A percentile compares a stretch with the other conserved stretches of the same genome.
phyloP scores from a whole-genome alignment of 2,797 vertebrate species.

The Acropternis orthonyx region DNA sequence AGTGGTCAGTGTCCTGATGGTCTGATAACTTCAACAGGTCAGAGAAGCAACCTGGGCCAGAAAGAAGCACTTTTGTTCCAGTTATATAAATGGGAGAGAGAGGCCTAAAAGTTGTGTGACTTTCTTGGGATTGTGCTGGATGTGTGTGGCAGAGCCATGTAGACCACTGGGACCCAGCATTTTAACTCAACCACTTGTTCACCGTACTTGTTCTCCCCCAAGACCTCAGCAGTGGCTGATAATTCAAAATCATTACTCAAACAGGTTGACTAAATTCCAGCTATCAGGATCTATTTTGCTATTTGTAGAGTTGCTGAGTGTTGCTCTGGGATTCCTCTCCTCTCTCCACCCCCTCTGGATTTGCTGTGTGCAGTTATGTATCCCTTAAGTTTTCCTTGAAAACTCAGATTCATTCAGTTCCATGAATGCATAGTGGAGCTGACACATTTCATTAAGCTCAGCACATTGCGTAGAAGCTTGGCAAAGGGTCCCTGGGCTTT shows the following conservation, averaged over 20 bases:
- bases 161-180: neutral
- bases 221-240: neutral
- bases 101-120: neutral
- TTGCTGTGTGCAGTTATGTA: neutral
- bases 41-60: neutral
- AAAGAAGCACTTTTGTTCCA: neutral
- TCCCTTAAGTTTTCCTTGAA: conserved; percentile 54
- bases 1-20: neutral
- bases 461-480: conserved; percentile 44
- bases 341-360: neutral
- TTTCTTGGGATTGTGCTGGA: neutral
- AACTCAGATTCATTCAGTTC: conserved; percentile 44
- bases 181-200: neutral
- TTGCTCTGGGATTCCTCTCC: neutral
- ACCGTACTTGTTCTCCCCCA: neutral
- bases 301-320: neutral
- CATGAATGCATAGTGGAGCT: conserved; percentile 39
- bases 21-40: neutral
- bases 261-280: neutral
- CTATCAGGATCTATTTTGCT: neutral
- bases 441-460: conserved; percentile 64
- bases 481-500: conserved; percentile 46
- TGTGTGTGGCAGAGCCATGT: neutral
- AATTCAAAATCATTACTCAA: neutral
- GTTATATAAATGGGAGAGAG: neutral